A percentile compares a stretch with the other conserved stretches of the same genome.
Conservation (phyloP, 2,888 invertebrate species). For the Scaptomyza flava region DNA sequence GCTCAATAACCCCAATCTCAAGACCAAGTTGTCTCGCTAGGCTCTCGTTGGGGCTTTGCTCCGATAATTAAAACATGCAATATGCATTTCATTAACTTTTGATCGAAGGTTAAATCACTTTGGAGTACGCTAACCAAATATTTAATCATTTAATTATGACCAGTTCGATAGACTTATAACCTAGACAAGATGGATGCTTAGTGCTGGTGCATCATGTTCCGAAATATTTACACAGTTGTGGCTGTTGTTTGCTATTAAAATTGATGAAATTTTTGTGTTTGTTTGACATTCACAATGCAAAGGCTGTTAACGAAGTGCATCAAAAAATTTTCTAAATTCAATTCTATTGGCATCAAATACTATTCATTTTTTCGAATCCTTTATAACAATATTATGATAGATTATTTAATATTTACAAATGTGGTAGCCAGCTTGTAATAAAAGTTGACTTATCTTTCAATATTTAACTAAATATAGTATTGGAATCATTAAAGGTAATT, state of each 20-base stretch:
- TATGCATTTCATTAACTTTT: slow-evolving; percentile 22
- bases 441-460: too few species aligned
- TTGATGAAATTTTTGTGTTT: background rate
- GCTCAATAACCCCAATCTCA: slow-evolving; percentile 48
- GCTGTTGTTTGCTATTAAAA: slow-evolving; percentile 4
- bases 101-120: slow-evolving; percentile 50
- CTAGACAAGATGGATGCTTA: background rate
- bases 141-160: slow-evolving; percentile 43
- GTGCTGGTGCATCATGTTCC: background rate
- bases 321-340: background rate
- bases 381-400: background rate
- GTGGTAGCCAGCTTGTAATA: too few species aligned
- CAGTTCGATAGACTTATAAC: slow-evolving; percentile 6
- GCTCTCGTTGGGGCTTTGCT: slow-evolving; percentile 3
- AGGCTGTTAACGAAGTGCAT: background rate
- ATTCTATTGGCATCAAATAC: background rate
- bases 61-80: slow-evolving; percentile 32
- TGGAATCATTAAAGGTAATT: too few species aligned
- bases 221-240: slow-evolving; percentile 18
- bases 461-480: too few species aligned
- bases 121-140: slow-evolving; percentile 23
- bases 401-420: background rate
- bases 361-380: background rate
- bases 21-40: slow-evolving; percentile 26
- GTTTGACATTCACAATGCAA: slow-evolving; percentile 1